Conservation (phyloP, 1,140 invertebrate species). For the Andrena cerasifolii region DNA sequence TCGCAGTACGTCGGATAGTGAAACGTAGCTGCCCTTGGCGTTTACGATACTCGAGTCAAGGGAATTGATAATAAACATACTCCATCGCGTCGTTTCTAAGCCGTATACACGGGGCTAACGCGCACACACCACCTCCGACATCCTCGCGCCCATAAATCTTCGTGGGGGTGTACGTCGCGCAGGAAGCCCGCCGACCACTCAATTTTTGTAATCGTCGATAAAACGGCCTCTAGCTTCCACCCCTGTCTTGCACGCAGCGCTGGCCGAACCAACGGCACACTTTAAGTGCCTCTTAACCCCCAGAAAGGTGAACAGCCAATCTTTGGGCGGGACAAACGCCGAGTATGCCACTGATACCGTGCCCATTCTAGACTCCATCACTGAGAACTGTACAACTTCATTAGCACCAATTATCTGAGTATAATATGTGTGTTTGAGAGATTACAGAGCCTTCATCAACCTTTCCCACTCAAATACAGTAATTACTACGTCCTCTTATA, state of each 20-base stretch:
- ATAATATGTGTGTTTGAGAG: too few relatives aligned
- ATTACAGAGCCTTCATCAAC: too few relatives aligned
- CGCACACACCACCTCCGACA: neutral
- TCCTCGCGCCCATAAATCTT: constrained; percentile 7
- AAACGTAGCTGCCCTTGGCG: neutral
- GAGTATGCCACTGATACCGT: neutral
- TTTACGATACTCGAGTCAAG: neutral
- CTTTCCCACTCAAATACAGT: too few relatives aligned
- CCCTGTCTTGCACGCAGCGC: neutral
- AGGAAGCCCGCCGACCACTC: neutral
- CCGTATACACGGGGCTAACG: neutral
- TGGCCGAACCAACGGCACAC: neutral
- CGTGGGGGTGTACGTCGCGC: too few relatives aligned
- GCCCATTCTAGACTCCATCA: too few relatives aligned
- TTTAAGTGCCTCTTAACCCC: constrained; percentile 7
- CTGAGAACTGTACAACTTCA: too few relatives aligned
- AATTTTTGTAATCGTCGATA: constrained; percentile 25
- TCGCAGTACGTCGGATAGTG: neutral
- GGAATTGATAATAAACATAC: constrained; percentile 18
- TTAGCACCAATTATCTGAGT: too few relatives aligned
- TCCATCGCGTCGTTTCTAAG: neutral
- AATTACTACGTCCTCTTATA: too few relatives aligned
- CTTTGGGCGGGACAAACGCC: neutral
- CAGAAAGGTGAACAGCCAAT: neutral
- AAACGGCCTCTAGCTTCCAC: constrained; percentile 4